Base-by-base conservation (phyloP, 1,140 invertebrate genomes). In the Psix sp. region DNA sequence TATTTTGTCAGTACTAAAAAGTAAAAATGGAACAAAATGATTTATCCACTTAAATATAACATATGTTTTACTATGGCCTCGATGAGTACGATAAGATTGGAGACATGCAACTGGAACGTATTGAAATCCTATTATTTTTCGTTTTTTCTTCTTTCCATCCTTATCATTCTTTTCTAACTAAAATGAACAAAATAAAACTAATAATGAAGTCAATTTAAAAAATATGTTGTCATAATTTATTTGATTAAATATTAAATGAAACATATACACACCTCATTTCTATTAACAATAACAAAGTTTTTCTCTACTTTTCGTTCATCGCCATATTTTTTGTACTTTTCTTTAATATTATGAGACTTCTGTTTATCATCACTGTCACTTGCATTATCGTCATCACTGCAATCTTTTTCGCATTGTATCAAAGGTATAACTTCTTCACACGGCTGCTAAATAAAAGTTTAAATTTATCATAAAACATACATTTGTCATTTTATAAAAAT, bases 81-180 rank as follows among this genome's bases (percentile, higher is more conserved):
- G 67, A 43, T 78, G 74, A 31, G 77, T 76, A 13, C 56, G 62
- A 49, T 80, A 81, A 11, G 80, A 81, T 33, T 81, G 76, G 2
- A 78, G 66, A 63, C 76, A 78, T 21, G 74, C 72, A 13, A 81
- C 62, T 13, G 76, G 76, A 33, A 81, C 76, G 36, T 76, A 79
- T 40, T 74, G 67, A 46, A 77, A 72, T 21, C 68, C 74, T 40
- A 79, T 72, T 35, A 60, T 45, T 67, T 77, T 76, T 36, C 68
- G 45, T 11, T 76, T 73, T 29, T 54, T 48, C 13, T 71, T 68
- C 35, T 42, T 67, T 10, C 26, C 59, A 51, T 48, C 65, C 15
- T 72, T 76, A 17, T 74, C 43, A 17, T 21, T 59, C 4, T 63
- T 45, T 0, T 42, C 4, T 13, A 67, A 35, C 45, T 63, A 5